Base-by-base conservation (phyloP, 2,888 invertebrate genomes). In the Gonocerus acuteangulatus region DNA sequence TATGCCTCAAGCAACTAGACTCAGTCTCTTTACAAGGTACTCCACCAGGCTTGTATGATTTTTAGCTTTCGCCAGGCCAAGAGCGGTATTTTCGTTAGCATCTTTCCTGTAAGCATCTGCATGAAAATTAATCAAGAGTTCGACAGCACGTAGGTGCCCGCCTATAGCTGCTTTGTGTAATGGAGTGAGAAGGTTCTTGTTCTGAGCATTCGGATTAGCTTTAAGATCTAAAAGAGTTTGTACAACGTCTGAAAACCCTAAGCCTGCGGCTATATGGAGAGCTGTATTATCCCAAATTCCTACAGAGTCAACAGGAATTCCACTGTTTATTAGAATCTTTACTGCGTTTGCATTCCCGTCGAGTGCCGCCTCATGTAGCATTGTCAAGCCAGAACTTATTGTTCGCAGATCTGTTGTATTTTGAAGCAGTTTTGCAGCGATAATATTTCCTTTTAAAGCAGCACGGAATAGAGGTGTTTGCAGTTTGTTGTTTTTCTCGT, bases 261-360 rank as follows among this genome's bases (percentile, higher is more conserved):
- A n/a, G 21, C 54, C 34, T 19, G 39, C 22, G 15, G 54, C 54
- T 6, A 54, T 3, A 15, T 54, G 54, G 4, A 54, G 39, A 22
- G 54, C 36, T 21, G 54, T 54, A 13, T 11, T 22, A 21, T 42
- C 42, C 54, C 54, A 54, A 21, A 54, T 18, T 6, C 54, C 54
- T 9, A 39, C 15, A 7, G 11, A 15, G 15, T 54, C 42, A 1
- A 54, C 54, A 7, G 21, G 2, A 2, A 54, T 22, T n/a, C 54
- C 54, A 22, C 2, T 1, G 2, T 36, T 42, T 11, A 54, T 39
- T n/a, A 54, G 54, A 16, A 36, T 39, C 6, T 3, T 2, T 2
- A 42, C 21, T 22, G 54, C 54, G n/a, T 36, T 42, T 42, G 19
- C 39, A 42, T 42, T 54, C 6, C 54, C 39, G 19, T 21, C 42